Percentiles rank a stretch among this genome's conserved stretches.
Evolutionary conservation across 2,888 invertebrate species (phyloP).

Genomic region (Camponotus fellah): DNA sequence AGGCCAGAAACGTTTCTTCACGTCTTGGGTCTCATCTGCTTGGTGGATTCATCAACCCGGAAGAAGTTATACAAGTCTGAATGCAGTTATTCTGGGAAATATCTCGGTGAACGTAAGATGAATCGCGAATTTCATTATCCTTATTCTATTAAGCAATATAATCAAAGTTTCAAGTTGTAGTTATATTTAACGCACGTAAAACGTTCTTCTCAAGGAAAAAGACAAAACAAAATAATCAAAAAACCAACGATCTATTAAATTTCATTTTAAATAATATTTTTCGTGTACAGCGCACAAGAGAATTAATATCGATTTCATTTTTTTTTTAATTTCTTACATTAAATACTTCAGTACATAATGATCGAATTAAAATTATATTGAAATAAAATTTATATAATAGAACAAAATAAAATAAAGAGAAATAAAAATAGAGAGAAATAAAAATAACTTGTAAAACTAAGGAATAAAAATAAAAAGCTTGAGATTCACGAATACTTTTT

Average conservation of each 20-base stretch:
- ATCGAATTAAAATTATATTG: too few species aligned
- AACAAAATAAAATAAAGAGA: too few species aligned
- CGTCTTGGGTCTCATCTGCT: slow-evolving; percentile 16
- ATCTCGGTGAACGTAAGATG: slow-evolving; percentile 8
- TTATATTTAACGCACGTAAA: too few species aligned
- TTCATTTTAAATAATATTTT: too few species aligned
- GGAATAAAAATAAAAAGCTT: slow-evolving; percentile 23
- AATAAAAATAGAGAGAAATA: too few species aligned
- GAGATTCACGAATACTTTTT: background rate
- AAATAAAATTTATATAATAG: too few species aligned
- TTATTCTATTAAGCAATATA: too few species aligned
- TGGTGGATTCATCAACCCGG: slow-evolving; percentile 38
- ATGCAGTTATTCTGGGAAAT: slow-evolving; percentile 17
- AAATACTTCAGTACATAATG: too few species aligned
- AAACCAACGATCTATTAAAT: too few species aligned
- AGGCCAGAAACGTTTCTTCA: slow-evolving; percentile 40
- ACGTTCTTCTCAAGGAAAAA: background rate
- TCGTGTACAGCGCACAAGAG: too few species aligned
- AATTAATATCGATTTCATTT: background rate
- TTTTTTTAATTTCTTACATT: background rate
- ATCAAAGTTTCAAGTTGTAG: too few species aligned
- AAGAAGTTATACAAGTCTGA: slow-evolving; percentile 9
- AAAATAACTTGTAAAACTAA: background rate
- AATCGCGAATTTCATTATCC: background rate
- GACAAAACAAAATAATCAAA: too few species aligned